Percentiles rank a stretch among this genome's conserved stretches.
Conservation (phyloP, 2,888 invertebrate species). For the Yponomeuta plumbellus region DNA sequence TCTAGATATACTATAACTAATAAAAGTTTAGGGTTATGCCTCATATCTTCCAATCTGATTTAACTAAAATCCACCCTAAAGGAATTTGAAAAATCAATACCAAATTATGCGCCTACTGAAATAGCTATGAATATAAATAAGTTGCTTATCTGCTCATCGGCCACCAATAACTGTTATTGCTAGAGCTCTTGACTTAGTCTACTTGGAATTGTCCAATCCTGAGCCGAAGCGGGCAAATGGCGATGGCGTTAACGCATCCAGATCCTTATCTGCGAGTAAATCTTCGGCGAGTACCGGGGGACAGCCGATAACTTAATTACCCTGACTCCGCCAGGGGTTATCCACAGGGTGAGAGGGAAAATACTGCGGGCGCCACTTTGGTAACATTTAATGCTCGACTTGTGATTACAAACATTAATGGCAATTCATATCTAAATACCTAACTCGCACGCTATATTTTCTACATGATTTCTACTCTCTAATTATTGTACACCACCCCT, state of each 20-base stretch:
- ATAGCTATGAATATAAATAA: conserved; percentile 58
- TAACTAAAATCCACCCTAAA: conserved; percentile 25
- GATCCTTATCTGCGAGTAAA: conserved; percentile 60
- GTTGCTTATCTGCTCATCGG: conserved; percentile 50
- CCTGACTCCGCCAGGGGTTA: conserved; percentile 45
- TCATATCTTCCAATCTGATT: background rate
- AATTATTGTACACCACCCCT: background rate
- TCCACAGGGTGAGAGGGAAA: conserved; percentile 45
- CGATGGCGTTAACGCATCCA: conserved; percentile 66
- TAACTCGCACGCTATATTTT: background rate
- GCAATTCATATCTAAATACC: background rate
- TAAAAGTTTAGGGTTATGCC: background rate
- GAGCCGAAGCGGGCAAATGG: conserved; percentile 62
- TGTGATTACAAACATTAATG: background rate
- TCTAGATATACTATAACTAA: background rate
- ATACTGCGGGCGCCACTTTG: conserved; percentile 26
- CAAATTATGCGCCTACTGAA: conserved; percentile 29
- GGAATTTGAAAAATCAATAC: conserved; percentile 37
- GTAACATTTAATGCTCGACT: conserved; percentile 6
- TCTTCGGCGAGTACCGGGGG: conserved; percentile 49
- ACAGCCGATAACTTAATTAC: conserved; percentile 63
- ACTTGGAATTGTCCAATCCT: conserved; percentile 67
- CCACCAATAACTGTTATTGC: conserved; percentile 61
- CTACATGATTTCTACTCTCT: background rate
- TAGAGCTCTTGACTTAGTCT: conserved; percentile 47